Conservation (phyloP, 2,797 vertebrate species). For the Platyrinchus mystaceus region DNA sequence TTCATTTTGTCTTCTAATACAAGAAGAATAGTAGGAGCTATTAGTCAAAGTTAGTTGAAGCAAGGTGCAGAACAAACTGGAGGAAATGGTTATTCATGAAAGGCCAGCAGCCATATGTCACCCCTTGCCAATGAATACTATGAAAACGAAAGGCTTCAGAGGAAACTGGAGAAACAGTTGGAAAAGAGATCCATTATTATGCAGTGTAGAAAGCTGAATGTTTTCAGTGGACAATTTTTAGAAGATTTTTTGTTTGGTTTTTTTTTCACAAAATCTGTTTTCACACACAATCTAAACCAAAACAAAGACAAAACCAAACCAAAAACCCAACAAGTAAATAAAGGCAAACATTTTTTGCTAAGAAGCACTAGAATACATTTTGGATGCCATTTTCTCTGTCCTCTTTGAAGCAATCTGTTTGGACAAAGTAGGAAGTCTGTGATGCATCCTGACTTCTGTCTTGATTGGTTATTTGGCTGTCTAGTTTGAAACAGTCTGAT, state of each 20-base stretch:
- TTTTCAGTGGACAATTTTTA: background rate
- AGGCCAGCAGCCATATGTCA: background rate
- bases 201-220: background rate
- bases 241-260: fast-evolving
- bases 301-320: fast-evolving
- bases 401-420: background rate
- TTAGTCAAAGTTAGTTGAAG: background rate
- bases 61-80: background rate
- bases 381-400: background rate
- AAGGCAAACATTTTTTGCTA: background rate
- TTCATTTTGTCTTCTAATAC: background rate
- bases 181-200: background rate
- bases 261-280: background rate
- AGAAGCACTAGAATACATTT: background rate
- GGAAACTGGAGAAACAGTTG: background rate
- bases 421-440: background rate
- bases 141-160: background rate
- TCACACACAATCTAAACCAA: background rate
- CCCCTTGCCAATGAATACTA: background rate
- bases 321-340: background rate
- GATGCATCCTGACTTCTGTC: background rate
- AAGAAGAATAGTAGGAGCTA: background rate
- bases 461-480: background rate
- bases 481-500: background rate
- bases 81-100: background rate